These are phyloP conservation scores for Euwallacea fornicatus DNA, from an alignment of 1,140 invertebrate species.

Conservation along the genomic window DNA sequence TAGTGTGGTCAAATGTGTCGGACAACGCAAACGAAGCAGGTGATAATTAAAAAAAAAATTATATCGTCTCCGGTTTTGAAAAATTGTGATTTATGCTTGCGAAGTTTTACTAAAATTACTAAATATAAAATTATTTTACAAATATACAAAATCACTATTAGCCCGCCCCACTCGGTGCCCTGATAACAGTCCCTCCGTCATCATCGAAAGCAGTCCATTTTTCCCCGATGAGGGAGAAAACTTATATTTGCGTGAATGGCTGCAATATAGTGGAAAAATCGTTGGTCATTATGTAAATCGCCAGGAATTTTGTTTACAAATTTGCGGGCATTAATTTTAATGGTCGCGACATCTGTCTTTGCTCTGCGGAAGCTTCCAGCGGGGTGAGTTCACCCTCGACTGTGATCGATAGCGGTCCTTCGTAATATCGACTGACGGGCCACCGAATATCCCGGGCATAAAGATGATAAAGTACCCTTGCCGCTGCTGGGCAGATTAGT, in stretches of 20 bases:
- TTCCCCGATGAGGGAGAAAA: conserved; percentile 35
- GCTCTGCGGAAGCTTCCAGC: conserved; percentile 32
- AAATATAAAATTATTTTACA: too few relatives aligned
- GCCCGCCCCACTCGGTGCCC: too few relatives aligned
- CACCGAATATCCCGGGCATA: conserved; percentile 12
- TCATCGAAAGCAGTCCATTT: conserved; percentile 26
- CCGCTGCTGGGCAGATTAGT: conserved; percentile 8
- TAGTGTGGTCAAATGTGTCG: too few relatives aligned
- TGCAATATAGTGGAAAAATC: conserved; percentile 43
- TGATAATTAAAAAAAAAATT: too few relatives aligned
- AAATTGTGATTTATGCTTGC: too few relatives aligned
- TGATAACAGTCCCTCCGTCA: background rate
- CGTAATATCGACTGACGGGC: conserved; percentile 23
- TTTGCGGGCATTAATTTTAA: conserved; percentile 44
- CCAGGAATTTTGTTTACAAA: conserved; percentile 43
- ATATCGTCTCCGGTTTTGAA: too few relatives aligned
- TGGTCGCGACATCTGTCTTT: conserved; percentile 46
- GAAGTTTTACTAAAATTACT: too few relatives aligned
- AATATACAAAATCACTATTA: too few relatives aligned
- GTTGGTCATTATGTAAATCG: conserved; percentile 44
- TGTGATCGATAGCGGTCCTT: conserved; percentile 24
- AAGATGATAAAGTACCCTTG: conserved; percentile 39
- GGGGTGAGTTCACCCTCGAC: conserved; percentile 27
- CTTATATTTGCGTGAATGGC: conserved; percentile 40
- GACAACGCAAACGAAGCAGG: too few relatives aligned